These are phyloP conservation scores for Catharus bicknelli DNA, from an alignment of 2,113 vertebrate genomes.

Conservation along the genomic window DNA sequence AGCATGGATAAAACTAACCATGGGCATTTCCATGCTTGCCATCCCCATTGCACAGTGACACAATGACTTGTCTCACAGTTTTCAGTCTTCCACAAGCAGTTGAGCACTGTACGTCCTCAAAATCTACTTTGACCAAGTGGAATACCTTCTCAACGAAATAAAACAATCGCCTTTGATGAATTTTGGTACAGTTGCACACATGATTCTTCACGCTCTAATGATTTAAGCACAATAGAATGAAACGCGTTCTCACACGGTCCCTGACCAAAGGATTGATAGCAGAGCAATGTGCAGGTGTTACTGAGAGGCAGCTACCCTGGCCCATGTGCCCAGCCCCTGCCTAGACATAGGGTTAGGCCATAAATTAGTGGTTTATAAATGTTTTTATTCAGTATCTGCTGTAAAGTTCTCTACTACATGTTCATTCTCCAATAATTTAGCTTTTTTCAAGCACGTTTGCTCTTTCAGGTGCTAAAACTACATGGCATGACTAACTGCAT, in stretches of 20 bases:
- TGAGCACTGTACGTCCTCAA: neutral
- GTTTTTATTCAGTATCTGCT: neutral
- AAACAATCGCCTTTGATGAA: neutral
- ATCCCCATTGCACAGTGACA: neutral
- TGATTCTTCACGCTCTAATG: neutral
- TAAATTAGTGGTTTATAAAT: neutral
- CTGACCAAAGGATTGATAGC: neutral
- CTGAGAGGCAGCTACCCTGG: no score
- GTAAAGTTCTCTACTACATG: neutral
- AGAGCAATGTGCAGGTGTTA: neutral
- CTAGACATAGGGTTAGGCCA: neutral
- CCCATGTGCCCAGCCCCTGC: neutral
- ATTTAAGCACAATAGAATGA: neutral
- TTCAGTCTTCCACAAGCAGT: neutral
- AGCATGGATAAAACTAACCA: neutral
- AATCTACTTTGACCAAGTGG: neutral
- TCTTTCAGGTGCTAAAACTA: neutral
- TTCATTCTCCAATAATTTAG: neutral
- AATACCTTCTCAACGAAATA: neutral
- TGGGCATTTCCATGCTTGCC: neutral
- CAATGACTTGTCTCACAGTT: neutral
- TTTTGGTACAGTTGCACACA: neutral
- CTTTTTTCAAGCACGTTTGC: neutral
- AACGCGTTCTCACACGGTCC: fast-evolving
- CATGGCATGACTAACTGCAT: fast-evolving